A percentile compares a stretch with the other conserved stretches of the same genome.
Evolutionary conservation across 2,797 vertebrate species (phyloP).

Genomic region (Chiroxiphia lanceolata): DNA sequence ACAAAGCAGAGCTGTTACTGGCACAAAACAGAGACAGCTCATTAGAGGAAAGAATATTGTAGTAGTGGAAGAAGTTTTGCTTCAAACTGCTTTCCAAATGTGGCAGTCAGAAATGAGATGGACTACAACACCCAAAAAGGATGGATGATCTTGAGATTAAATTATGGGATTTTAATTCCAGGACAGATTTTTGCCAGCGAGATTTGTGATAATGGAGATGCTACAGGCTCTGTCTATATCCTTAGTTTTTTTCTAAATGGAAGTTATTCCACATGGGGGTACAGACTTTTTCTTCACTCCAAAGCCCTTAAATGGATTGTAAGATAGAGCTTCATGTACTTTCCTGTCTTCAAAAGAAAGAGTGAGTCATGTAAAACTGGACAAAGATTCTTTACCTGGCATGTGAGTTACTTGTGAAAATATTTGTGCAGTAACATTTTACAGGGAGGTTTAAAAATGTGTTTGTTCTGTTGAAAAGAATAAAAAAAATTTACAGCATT

Average conservation of each 20-base stretch:
- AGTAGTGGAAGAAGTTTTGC: conserved; percentile 22
- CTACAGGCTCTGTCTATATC: neutral
- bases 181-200: neutral
- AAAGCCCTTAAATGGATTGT: neutral
- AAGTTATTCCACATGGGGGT: neutral
- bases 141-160: neutral
- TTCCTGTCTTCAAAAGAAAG: neutral
- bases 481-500: conserved; percentile 55
- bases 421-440: conserved; percentile 54
- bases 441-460: conserved; percentile 26
- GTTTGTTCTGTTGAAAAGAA: conserved; percentile 49
- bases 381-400: conserved; percentile 28
- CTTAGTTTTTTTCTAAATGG: neutral
- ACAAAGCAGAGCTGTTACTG: conserved; percentile 53
- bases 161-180: neutral
- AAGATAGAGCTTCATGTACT: neutral
- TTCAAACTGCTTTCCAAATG: conserved; percentile 56
- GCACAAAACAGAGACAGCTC: conserved; percentile 52
- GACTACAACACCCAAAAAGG: conserved; percentile 5
- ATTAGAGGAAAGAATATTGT: conserved; percentile 40
- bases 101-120: conserved; percentile 28
- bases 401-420: conserved; percentile 36
- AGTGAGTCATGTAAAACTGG: neutral
- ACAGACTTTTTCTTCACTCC: neutral
- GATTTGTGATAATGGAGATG: neutral